Conservation (phyloP, 2,113 vertebrate species). For the Origma solitaria region DNA sequence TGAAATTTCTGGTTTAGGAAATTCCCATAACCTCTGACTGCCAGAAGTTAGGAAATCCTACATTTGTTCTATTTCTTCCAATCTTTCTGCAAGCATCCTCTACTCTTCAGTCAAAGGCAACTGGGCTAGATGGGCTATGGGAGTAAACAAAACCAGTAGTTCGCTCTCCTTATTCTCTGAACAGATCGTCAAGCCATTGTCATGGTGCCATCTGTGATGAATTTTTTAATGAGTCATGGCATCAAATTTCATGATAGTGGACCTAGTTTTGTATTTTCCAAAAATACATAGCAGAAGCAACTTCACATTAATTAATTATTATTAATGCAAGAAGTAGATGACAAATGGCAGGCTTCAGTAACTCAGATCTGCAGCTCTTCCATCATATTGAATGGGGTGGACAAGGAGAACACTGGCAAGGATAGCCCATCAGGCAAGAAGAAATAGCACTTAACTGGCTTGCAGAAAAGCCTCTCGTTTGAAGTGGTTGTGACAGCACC, state of each 20-base stretch:
- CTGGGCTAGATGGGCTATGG: neutral
- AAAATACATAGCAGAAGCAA: neutral
- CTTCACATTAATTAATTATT: neutral
- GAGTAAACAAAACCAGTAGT: neutral
- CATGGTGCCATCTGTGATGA: neutral
- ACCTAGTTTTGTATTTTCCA: neutral
- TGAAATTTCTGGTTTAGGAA: constrained; percentile 41
- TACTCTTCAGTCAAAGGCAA: neutral
- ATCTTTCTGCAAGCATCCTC: neutral
- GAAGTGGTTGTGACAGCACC: neutral
- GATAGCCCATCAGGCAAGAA: neutral
- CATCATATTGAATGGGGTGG: neutral
- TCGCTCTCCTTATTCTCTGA: neutral
- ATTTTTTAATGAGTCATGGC: neutral
- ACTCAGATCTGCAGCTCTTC: neutral
- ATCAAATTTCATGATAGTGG: neutral
- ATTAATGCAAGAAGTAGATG: neutral
- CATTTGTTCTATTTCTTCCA: neutral
- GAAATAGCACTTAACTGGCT: neutral
- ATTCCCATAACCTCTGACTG: neutral
- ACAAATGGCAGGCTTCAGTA: neutral
- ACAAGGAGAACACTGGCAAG: neutral
- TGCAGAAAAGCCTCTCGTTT: neutral
- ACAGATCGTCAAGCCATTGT: neutral
- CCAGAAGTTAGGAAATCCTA: constrained; percentile 17